Evolutionary conservation across 1,140 invertebrate species (phyloP), one percentile per base, ranked within the genome.

Genomic region (Varroa destructor): DNA sequence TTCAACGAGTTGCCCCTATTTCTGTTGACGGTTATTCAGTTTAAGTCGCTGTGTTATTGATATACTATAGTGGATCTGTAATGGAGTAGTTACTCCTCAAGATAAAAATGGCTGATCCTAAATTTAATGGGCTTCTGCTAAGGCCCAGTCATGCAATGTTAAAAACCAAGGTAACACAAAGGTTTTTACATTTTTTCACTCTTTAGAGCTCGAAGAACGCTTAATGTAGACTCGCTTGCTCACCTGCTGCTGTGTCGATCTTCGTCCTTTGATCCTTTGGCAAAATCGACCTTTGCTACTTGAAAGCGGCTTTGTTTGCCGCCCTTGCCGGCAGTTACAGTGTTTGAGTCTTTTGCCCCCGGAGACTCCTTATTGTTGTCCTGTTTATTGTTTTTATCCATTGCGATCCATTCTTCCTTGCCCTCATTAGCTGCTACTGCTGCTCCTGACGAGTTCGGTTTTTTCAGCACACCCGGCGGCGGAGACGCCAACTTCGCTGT

Each of bases 211-310:
- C 25, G 25, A 25, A 25, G 25, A 25, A 25, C 61, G 10, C 64
- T 71, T 71, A 58, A 72, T 70, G 70, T 71, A 43, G 51, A 72
- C 70, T 71, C 1, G 67, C 71, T 43, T 1, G 67, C 71, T 43
- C 8, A 67, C 61, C 61, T 67, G 61, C 61, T 67, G 36, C 61
- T 67, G 37, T 67, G 61, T 46, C 46, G 61, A 12, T 67, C 61
- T 42, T 36, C 40, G 40, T 67, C 61, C 8, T 67, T 67, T 46
- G 72, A 71, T 37, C 72, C 73, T 43, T 71, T 61, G 6, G 71
- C 74, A 75, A 71, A 72, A 73, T 77, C 77, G 1, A 81, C 80
- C 74, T 78, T 78, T 25, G 78, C 79, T 8, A 81, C 80, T 67
- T 81, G 79, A 73, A 81, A 81, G 6, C 80, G 74, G 58, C 76